phyloP scores from a whole-genome alignment of 2,888 invertebrate species.

The Hirudinaria manillensis region DNA sequence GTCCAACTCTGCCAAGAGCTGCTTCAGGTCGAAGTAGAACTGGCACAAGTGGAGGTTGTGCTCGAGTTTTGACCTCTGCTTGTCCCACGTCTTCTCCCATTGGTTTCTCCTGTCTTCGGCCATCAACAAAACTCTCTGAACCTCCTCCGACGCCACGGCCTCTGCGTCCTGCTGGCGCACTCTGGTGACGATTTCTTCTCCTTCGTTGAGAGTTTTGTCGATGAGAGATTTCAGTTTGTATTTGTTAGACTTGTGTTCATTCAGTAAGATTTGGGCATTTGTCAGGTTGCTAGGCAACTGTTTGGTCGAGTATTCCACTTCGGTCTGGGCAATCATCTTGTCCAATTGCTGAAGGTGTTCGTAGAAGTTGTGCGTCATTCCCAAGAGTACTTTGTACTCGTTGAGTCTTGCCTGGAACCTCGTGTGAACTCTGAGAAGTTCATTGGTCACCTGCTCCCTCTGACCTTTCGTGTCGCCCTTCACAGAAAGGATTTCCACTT shows the following conservation, averaged over 20 bases:
- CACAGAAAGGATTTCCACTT: conserved; percentile 63
- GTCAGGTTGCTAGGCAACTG: conserved; percentile 56
- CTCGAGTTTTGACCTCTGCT: conserved; percentile 62
- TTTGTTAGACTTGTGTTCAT: conserved; percentile 64
- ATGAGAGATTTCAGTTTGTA: conserved; percentile 64
- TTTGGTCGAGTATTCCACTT: conserved; percentile 55
- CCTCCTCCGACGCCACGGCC: conserved; percentile 65
- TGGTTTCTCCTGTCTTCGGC: conserved; percentile 62
- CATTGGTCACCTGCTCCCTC: conserved; percentile 63
- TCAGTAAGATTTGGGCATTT: conserved; percentile 59
- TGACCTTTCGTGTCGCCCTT: conserved; percentile 60
- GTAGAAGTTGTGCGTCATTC: conserved; percentile 68
- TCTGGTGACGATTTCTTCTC: conserved; percentile 64
- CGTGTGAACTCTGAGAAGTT: conserved; percentile 64
- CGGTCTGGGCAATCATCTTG: conserved; percentile 61
- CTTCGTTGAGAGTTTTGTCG: conserved; percentile 61
- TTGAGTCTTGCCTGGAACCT: conserved; percentile 65
- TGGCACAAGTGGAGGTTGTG: conserved; percentile 64
- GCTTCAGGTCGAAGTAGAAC: conserved; percentile 64
- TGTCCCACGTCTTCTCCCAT: conserved; percentile 64
- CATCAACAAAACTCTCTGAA: conserved; percentile 64
- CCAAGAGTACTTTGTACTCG: conserved; percentile 67
- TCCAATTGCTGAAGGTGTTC: conserved; percentile 64
- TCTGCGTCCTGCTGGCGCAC: conserved; percentile 69
- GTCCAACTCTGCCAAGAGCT: conserved; percentile 67